Conservation (phyloP, 2,113 vertebrate genomes). For the Erpornis zantholeuca region DNA sequence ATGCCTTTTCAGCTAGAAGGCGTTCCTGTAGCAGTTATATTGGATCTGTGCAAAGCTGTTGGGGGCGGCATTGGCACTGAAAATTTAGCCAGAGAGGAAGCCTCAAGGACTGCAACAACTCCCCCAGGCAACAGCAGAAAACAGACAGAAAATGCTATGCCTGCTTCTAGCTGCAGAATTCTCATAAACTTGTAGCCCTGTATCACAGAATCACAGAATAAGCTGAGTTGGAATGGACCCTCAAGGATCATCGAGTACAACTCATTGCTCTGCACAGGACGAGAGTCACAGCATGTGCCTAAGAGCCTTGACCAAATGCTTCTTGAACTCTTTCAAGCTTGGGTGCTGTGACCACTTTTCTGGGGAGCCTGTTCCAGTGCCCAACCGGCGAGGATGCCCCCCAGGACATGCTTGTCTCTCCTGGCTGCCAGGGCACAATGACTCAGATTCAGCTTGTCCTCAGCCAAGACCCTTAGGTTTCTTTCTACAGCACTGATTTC, state of each 20-base stretch:
- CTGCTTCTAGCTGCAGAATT: neutral
- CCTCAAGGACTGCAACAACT: neutral
- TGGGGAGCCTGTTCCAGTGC: neutral
- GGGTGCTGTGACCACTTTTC: neutral
- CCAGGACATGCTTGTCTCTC: neutral
- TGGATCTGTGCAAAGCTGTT: neutral
- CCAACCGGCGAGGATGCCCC: fast-evolving
- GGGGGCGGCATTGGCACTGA: neutral
- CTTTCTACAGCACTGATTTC: neutral
- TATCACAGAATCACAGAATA: neutral
- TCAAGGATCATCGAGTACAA: neutral
- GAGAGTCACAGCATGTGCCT: neutral
- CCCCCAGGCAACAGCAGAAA: neutral
- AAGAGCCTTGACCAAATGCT: neutral
- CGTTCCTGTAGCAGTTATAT: fast-evolving
- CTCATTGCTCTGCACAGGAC: fast-evolving
- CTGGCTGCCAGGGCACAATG: neutral
- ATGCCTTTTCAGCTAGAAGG: neutral
- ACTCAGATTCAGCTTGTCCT: neutral
- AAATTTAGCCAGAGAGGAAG: neutral
- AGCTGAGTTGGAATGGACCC: neutral
- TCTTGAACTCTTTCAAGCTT: neutral
- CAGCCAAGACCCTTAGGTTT: neutral
- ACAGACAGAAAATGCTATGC: neutral
- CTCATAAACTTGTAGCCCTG: neutral